Evolutionary conservation across 2,888 invertebrate genomes (phyloP).

Genomic region (Marasmarcha lunaedactyla): DNA sequence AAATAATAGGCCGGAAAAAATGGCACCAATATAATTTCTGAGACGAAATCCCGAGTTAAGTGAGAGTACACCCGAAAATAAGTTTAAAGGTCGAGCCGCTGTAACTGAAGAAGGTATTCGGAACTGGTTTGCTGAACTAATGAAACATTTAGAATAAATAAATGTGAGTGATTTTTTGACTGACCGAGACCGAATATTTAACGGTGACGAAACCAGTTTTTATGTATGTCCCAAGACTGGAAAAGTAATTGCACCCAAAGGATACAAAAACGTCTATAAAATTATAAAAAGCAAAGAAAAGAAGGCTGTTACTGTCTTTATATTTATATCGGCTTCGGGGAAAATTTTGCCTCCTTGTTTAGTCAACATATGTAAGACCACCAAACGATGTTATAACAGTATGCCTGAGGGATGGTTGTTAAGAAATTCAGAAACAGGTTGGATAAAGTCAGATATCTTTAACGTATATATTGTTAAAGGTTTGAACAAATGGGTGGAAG

Average conservation of each 20-base stretch:
- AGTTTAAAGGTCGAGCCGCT: background rate
- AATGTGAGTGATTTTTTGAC: background rate
- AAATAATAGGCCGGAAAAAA: conserved; percentile 1
- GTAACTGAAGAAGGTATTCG: background rate
- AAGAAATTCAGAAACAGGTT: conserved; percentile 11
- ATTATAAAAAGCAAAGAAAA: conserved; percentile 17
- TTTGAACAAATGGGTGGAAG: conserved; percentile 9
- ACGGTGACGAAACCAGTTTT: background rate
- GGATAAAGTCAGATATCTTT: conserved; percentile 12
- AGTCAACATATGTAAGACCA: conserved; percentile 12
- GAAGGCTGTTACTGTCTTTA: conserved; percentile 17
- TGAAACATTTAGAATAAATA: background rate
- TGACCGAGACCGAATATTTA: background rate
- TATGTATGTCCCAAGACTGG: conserved; percentile 15
- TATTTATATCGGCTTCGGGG: conserved; percentile 16
- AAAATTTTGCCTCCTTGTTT: conserved; percentile 14
- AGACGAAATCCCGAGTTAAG: conserved; percentile 1
- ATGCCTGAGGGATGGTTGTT: conserved; percentile 12
- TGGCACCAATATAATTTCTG: background rate
- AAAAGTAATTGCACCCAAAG: conserved; percentile 18
- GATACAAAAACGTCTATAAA: conserved; percentile 16
- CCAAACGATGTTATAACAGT: conserved; percentile 11
- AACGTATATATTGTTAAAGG: conserved; percentile 11
- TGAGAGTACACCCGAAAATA: background rate
- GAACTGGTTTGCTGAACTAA: background rate